phyloP scores from a whole-genome alignment of 2,797 vertebrate species.

The Myiothlypis coronata region DNA sequence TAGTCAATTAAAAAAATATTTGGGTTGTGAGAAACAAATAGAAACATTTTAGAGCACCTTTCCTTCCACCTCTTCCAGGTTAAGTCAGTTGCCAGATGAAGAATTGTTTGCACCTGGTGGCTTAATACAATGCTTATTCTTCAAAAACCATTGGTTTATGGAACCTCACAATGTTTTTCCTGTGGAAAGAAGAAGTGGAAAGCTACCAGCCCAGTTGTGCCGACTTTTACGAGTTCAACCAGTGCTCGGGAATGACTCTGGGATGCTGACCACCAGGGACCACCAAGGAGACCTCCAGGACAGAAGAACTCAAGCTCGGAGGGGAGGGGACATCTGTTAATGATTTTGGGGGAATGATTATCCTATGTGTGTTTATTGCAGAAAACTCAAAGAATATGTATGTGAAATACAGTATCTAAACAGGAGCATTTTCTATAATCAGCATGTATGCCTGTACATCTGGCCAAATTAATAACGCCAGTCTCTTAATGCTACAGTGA shows the following conservation, averaged over 20 bases:
- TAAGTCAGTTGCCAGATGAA: not conserved
- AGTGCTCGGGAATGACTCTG: not conserved
- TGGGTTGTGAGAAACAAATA: not conserved
- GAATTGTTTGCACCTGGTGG: not conserved
- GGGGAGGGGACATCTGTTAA: not conserved
- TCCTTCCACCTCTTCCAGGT: not conserved
- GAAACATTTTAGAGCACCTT: not conserved
- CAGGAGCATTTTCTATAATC: not conserved
- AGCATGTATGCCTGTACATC: rapidly evolving
- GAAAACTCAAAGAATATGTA: not conserved
- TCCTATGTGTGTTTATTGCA: not conserved
- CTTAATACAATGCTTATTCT: not conserved
- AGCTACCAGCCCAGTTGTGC: not conserved
- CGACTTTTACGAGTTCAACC: not conserved
- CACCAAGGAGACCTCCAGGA: not conserved
- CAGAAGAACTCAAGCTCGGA: not conserved
- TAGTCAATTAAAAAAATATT: not conserved
- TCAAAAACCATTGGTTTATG: not conserved
- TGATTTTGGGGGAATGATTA: not conserved
- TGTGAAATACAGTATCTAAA: not conserved
- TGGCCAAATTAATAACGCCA: not conserved
- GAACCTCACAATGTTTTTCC: not conserved
- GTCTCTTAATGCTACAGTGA: not conserved
- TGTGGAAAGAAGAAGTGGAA: not conserved
- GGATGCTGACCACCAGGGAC: not conserved